Conservation (phyloP, 2,888 invertebrate species). For the Epinotia brunnichana region DNA sequence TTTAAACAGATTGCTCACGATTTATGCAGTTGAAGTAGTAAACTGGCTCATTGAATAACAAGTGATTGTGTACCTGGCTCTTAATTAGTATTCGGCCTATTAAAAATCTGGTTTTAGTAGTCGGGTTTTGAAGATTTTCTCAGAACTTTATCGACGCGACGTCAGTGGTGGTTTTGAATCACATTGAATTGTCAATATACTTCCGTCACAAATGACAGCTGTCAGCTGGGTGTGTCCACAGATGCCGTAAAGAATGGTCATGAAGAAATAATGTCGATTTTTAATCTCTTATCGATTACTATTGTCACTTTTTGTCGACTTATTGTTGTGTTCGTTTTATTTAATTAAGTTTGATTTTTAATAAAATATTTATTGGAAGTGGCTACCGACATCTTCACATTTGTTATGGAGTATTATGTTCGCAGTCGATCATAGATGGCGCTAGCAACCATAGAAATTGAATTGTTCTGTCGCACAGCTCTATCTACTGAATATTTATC, state of each 20-base stretch:
- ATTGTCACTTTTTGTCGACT: no score
- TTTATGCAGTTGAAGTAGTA: constrained; percentile 2
- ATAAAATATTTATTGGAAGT: no score
- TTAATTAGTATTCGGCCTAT: constrained; percentile 56
- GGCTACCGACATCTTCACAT: no score
- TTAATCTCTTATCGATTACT: no score
- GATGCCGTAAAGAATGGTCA: neutral
- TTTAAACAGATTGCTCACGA: neutral
- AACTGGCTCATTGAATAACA: constrained; percentile 56
- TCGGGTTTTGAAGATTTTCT: constrained; percentile 47
- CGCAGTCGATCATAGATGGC: no score
- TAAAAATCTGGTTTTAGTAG: constrained; percentile 51
- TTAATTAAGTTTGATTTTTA: no score
- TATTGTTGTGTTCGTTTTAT: no score
- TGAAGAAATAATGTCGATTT: neutral
- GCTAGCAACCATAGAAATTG: no score
- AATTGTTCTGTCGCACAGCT: no score
- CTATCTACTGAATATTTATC: no score
- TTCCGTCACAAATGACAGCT: constrained; percentile 16
- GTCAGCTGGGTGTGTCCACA: constrained; percentile 18
- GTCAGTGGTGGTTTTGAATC: neutral
- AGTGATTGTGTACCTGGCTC: constrained; percentile 43
- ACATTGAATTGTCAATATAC: constrained; percentile 15
- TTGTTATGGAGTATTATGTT: no score
- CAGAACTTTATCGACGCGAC: constrained; percentile 16